Conservation (phyloP, 2,888 invertebrate species). For the Aporophyla nigra region DNA sequence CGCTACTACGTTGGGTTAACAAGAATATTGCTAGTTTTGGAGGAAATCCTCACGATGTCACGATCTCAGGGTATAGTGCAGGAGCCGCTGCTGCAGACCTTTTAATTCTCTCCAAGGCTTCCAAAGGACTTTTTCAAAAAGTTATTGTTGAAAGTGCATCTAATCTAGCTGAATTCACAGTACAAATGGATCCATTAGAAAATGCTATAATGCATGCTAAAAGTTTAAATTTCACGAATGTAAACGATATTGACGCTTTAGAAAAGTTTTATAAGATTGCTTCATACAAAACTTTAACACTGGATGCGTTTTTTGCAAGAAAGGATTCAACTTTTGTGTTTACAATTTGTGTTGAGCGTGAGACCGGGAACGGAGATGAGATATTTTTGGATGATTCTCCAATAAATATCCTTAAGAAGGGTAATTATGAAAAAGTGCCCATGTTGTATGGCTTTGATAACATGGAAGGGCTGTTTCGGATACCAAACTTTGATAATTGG, state of each 20-base stretch:
- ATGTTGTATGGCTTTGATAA: constrained; percentile 69
- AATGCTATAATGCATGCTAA: constrained; percentile 72
- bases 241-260: constrained; percentile 71
- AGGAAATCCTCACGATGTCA: constrained; percentile 73
- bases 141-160: constrained; percentile 75
- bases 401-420: constrained; percentile 69
- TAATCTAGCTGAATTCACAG: constrained; percentile 61
- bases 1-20: constrained; percentile 72
- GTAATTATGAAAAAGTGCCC: constrained; percentile 69
- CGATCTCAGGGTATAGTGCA: constrained; percentile 72
- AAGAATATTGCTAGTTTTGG: constrained; percentile 74
- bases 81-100: constrained; percentile 72
- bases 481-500: constrained; percentile 33
- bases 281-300: constrained; percentile 39
- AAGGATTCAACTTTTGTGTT: constrained; percentile 64
- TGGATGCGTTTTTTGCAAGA: constrained; percentile 62
- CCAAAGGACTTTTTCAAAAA: constrained; percentile 72
- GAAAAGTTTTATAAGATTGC: constrained; percentile 76
- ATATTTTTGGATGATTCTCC: constrained; percentile 75
- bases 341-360: constrained; percentile 64
- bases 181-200: constrained; percentile 73
- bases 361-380: constrained; percentile 56
- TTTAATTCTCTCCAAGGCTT: constrained; percentile 68
- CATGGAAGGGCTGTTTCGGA: constrained; percentile 68
- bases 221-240: constrained; percentile 67